Conservation (phyloP, 1,140 invertebrate genomes). For the Spodoptera litura region DNA sequence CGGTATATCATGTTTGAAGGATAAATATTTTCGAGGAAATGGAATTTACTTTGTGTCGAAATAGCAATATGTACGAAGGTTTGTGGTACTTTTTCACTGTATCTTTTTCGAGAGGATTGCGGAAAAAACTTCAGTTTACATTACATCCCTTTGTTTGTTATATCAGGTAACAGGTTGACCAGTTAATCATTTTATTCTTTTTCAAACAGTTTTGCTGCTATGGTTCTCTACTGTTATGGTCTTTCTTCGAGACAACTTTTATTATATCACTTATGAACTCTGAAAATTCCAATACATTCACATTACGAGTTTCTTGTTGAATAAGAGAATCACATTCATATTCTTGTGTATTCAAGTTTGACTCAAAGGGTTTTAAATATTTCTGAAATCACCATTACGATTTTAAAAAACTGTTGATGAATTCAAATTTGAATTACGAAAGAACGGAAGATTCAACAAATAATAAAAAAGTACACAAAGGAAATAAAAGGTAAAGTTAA, state of each 20-base stretch:
- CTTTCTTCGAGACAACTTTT: too few relatives aligned
- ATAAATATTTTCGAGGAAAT: slow-evolving; percentile 31
- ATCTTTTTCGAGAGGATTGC: neutral
- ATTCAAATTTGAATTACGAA: neutral
- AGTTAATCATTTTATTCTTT: neutral
- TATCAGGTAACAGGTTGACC: neutral
- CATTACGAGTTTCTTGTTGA: too few relatives aligned
- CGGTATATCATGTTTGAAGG: slow-evolving; percentile 22
- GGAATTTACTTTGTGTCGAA: slow-evolving; percentile 23
- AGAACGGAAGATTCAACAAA: neutral
- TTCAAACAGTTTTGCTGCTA: neutral
- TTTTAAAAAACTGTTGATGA: neutral
- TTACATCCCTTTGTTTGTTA: neutral
- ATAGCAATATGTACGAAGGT: neutral
- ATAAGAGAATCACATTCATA: too few relatives aligned
- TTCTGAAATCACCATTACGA: neutral
- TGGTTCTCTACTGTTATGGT: neutral
- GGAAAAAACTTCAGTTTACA: slow-evolving; percentile 8
- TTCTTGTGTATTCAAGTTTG: too few relatives aligned
- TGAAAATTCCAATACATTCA: too few relatives aligned
- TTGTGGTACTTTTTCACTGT: neutral
- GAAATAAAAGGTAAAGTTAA: slow-evolving; percentile 4
- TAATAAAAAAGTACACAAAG: slow-evolving; percentile 14
- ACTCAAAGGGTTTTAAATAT: too few relatives aligned
- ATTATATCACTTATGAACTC: too few relatives aligned